These are phyloP conservation scores for Sapayoa aenigma DNA, from an alignment of 2,113 vertebrate species.

Conservation along the genomic window DNA sequence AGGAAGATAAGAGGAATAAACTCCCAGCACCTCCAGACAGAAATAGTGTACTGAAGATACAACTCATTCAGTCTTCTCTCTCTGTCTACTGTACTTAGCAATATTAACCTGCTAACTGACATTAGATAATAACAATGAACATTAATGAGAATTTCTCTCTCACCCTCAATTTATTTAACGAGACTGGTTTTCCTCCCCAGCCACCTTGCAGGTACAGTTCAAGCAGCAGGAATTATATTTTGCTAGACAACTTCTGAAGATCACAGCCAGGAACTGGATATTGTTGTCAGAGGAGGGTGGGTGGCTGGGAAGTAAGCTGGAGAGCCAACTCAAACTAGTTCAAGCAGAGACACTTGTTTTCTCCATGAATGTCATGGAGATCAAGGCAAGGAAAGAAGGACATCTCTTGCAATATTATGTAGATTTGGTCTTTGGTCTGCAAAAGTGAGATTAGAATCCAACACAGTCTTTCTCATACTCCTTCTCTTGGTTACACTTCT, in stretches of 20 bases:
- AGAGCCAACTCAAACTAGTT: neutral
- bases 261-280: neutral
- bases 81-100: neutral
- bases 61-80: neutral
- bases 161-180: neutral
- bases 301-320: neutral
- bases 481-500: neutral
- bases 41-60: neutral
- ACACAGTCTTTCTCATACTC: neutral
- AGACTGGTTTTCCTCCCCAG: neutral
- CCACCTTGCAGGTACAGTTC: neutral
- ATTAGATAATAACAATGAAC: neutral
- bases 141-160: neutral
- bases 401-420: neutral
- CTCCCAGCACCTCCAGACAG: conserved; percentile 24
- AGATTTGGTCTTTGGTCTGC: neutral
- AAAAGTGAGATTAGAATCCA: neutral
- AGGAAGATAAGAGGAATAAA: conserved; percentile 56
- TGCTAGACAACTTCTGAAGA: neutral
- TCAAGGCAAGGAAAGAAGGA: neutral
- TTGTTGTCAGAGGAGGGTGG: neutral
- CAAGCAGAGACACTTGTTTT: neutral
- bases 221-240: neutral
- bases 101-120: conserved; percentile 22
- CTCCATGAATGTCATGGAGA: neutral